Evolutionary conservation across 53 echinoderm and acorn worm genomes (phyloP).

Genomic region (Holothuria scabra): DNA sequence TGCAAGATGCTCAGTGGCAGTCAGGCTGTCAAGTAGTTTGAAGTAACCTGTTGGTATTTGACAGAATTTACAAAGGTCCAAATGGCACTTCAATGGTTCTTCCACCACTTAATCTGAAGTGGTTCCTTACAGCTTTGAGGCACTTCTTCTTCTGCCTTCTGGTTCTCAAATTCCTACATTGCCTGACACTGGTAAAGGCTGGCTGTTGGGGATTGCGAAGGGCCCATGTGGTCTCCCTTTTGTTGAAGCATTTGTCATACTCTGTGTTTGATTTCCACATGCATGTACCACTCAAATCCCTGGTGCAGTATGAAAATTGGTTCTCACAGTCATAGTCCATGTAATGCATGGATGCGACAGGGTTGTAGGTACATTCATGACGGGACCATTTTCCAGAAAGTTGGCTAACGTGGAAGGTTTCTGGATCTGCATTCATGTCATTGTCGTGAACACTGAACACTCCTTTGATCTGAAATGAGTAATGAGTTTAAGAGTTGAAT

Average conservation of each 20-base stretch:
- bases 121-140: neutral
- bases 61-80: too few species aligned
- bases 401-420: conserved; percentile 24
- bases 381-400: conserved; percentile 38
- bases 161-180: neutral
- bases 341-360: conserved; percentile 7
- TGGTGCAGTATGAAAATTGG: neutral
- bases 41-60: too few species aligned
- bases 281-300: neutral
- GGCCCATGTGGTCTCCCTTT: conserved; percentile 13
- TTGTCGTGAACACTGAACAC: neutral
- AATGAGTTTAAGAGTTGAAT: neutral
- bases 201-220: neutral
- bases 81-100: too few species aligned
- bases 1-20: too few species aligned
- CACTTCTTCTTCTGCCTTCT: conserved; percentile 21
- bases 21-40: too few species aligned
- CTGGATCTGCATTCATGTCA: conserved; percentile 3
- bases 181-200: conserved; percentile 13
- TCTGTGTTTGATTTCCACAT: conserved; percentile 12
- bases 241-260: conserved; percentile 32
- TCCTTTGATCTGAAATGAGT: conserved; percentile 7
- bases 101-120: neutral
- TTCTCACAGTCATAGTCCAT: conserved; percentile 24
- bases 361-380: conserved; percentile 15